These are phyloP conservation scores for Ursus arctos DNA, from an alignment of 2,113 vertebrate species.

Conservation along the genomic window DNA sequence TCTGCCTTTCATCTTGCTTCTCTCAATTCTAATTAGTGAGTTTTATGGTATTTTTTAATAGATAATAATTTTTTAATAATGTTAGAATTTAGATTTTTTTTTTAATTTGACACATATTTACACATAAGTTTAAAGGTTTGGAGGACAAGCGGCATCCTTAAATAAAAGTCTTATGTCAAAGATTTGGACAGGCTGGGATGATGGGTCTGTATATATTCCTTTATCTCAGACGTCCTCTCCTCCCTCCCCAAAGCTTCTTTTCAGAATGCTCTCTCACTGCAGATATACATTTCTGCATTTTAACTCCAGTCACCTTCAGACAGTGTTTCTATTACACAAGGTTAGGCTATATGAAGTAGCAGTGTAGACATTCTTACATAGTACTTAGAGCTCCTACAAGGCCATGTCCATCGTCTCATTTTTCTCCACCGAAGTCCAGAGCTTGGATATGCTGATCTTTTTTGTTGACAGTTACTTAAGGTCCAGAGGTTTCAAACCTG, in stretches of 20 bases:
- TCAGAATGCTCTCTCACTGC: not conserved
- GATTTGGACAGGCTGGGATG: not conserved
- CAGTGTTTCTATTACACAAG: too few species aligned
- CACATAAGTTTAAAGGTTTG: not conserved
- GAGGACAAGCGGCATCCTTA: not conserved
- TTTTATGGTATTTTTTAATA: constrained; percentile 21
- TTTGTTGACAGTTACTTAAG: not conserved
- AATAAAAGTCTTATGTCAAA: not conserved
- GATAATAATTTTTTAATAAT: constrained; percentile 9
- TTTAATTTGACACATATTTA: not conserved
- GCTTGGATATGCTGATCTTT: not conserved
- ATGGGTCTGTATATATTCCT: not conserved
- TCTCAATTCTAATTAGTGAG: not conserved
- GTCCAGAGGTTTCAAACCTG: not conserved
- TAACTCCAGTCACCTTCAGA: not conserved
- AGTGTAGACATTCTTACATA: not conserved
- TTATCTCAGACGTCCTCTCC: not conserved
- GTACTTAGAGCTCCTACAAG: not conserved
- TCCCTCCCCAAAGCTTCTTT: not conserved
- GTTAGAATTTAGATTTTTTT: not conserved
- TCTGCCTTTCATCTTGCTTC: not conserved
- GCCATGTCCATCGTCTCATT: not conserved
- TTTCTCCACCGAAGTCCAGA: not conserved
- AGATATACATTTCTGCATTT: not conserved
- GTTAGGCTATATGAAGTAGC: not conserved